Conservation (phyloP, 2,113 vertebrate species). For the Andinoacara biseriatus region DNA sequence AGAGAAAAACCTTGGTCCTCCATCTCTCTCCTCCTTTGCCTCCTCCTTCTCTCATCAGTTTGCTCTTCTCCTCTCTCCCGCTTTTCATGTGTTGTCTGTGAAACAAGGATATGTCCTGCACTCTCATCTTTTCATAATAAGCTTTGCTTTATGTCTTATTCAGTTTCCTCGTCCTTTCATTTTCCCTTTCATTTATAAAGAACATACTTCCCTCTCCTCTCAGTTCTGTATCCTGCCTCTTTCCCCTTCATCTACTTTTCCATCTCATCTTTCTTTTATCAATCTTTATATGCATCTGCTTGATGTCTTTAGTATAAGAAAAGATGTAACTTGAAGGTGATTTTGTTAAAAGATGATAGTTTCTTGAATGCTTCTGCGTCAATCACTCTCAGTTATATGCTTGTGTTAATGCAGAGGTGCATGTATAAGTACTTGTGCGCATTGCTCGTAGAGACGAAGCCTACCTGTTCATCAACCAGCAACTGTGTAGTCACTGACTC, state of each 20-base stretch:
- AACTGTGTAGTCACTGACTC: conserved; percentile 54
- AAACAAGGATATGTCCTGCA: conserved; percentile 33
- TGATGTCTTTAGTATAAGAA: not conserved
- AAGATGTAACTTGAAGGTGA: conserved; percentile 11
- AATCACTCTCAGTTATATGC: not conserved
- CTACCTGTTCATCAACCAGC: conserved; percentile 47
- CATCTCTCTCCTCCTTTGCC: conserved; percentile 39
- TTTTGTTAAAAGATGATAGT: conserved; percentile 5
- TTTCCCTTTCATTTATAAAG: not conserved
- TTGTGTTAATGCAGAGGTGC: not conserved
- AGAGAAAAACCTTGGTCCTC: conserved; percentile 44
- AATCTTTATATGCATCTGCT: not conserved
- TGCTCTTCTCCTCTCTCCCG: conserved; percentile 15
- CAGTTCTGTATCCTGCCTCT: not conserved
- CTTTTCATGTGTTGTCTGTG: conserved; percentile 37
- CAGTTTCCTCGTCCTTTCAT: conserved; percentile 1
- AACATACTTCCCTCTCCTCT: conserved; percentile 16
- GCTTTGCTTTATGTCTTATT: conserved; percentile 36
- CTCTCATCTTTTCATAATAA: conserved; percentile 21
- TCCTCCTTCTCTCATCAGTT: conserved; percentile 29
- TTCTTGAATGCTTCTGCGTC: not conserved
- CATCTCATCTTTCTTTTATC: not conserved
- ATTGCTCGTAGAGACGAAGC: conserved; percentile 19
- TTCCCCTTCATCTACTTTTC: conserved; percentile 31
- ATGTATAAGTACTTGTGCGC: conserved; percentile 10